Conservation (phyloP, 2,888 invertebrate species). For the Esperia sulphurella region DNA sequence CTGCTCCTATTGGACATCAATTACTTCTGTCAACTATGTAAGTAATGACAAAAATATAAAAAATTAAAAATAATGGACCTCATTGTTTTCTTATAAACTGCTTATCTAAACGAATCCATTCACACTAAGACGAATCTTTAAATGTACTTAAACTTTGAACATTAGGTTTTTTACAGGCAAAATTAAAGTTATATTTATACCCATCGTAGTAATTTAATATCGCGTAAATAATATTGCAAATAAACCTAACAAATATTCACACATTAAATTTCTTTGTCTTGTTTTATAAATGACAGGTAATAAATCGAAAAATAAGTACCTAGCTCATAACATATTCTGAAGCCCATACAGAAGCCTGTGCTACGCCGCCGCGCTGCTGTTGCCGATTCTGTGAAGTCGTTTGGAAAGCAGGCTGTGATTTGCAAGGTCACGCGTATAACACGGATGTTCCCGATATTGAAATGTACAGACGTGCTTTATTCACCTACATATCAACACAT, state of each 20-base stretch:
- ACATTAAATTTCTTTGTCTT: constrained; percentile 10
- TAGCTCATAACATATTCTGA: constrained; percentile 39
- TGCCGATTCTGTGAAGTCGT: constrained; percentile 73
- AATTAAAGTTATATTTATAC: too few relatives aligned
- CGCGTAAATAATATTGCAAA: not conserved
- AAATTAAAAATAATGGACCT: too few relatives aligned
- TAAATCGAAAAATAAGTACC: constrained; percentile 14
- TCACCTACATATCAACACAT: constrained; percentile 76
- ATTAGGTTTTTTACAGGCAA: too few relatives aligned
- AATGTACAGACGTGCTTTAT: constrained; percentile 79
- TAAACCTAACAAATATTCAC: not conserved
- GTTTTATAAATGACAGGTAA: constrained; percentile 3
- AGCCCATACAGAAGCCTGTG: constrained; percentile 32
- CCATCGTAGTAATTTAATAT: not conserved
- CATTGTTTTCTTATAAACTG: too few relatives aligned
- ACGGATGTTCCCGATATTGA: constrained; percentile 80
- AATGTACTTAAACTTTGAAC: too few relatives aligned
- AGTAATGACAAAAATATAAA: too few relatives aligned
- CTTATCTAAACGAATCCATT: too few relatives aligned
- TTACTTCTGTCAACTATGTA: not conserved
- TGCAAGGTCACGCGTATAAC: constrained; percentile 80
- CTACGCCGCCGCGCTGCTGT: constrained; percentile 26
- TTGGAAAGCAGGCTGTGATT: constrained; percentile 80
- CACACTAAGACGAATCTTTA: too few relatives aligned
- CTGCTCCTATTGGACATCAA: constrained; percentile 2